These are phyloP conservation scores for Myotis brandtii DNA, from an alignment of 2,113 vertebrate species.

Conservation along the genomic window DNA sequence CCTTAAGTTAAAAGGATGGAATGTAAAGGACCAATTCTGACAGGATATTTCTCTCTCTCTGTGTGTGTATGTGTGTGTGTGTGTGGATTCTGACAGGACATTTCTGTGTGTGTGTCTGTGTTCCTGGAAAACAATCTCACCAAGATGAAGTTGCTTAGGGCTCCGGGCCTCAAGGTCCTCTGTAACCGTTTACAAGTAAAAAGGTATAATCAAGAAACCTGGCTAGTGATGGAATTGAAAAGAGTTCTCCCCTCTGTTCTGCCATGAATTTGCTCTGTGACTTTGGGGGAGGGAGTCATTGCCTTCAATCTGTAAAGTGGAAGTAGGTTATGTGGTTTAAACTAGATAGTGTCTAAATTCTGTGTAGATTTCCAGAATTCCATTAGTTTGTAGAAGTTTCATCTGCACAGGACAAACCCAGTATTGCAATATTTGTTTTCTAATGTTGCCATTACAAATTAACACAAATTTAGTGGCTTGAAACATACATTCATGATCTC, in stretches of 20 bases:
- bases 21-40: no score
- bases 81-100: not conserved
- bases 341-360: not conserved
- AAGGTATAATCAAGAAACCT: not conserved
- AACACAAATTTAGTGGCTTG: not conserved
- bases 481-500: not conserved
- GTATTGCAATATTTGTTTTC: not conserved
- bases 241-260: not conserved
- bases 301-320: not conserved
- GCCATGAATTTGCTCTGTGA: not conserved
- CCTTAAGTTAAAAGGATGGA: no score
- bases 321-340: not conserved
- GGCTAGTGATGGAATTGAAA: not conserved
- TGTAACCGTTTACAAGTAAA: not conserved
- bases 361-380: not conserved
- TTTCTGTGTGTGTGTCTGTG: not conserved
- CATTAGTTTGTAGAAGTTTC: not conserved
- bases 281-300: not conserved
- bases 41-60: no score
- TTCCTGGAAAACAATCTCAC: not conserved
- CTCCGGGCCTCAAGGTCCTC: not conserved
- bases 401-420: not conserved
- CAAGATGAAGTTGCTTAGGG: not conserved
- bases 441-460: not conserved
- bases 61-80: no score